Evolutionary conservation across 1,140 invertebrate genomes (phyloP).

Genomic region (Macrobrachium rosenbergii): DNA sequence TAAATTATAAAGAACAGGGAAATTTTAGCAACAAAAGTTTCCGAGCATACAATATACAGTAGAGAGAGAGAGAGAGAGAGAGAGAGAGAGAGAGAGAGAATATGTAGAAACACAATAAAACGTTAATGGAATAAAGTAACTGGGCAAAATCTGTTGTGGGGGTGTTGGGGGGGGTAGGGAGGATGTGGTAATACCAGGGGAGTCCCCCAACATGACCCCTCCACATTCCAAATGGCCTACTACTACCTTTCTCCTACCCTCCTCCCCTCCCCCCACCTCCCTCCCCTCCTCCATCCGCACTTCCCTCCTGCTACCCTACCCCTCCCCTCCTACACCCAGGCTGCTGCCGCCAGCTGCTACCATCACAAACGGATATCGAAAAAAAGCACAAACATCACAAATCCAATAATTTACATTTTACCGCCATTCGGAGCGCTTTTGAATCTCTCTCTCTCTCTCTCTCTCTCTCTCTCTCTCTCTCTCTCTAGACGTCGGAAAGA

Average conservation of each 20-base stretch:
- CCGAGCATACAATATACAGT: too few relatives aligned
- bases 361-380: conserved; percentile 28
- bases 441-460: conserved; percentile 35
- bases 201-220: too few relatives aligned
- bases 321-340: conserved; percentile 1
- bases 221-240: too few relatives aligned
- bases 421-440: conserved; percentile 39
- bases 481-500: neutral
- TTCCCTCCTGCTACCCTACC: neutral
- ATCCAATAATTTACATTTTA: conserved; percentile 55
- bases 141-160: too few relatives aligned
- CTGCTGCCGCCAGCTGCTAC: conserved; percentile 4
- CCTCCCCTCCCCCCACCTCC: neutral
- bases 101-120: too few relatives aligned
- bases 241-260: neutral
- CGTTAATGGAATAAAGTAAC: too few relatives aligned
- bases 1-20: too few relatives aligned
- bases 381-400: conserved; percentile 42
- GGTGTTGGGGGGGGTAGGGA: neutral
- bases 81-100: too few relatives aligned
- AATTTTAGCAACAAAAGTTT: too few relatives aligned
- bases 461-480: conserved; percentile 25
- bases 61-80: too few relatives aligned
- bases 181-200: neutral
- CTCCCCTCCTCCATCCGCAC: neutral